These are phyloP conservation scores for Myiopsitta monachus DNA, from an alignment of 2,113 vertebrate genomes.

Conservation along the genomic window DNA sequence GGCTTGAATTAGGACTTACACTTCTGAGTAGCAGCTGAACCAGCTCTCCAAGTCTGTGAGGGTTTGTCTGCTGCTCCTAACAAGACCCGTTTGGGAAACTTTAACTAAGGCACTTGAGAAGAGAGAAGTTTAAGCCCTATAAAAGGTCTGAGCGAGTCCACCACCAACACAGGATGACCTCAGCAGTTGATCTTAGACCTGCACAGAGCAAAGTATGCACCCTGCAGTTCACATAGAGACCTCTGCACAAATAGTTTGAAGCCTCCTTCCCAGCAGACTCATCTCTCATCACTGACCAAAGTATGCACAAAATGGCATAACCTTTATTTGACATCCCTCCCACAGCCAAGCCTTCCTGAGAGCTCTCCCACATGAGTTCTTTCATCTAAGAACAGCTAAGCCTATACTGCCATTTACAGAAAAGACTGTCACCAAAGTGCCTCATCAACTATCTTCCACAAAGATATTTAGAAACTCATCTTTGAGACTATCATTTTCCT, in stretches of 20 bases:
- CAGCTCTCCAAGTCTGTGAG: background rate
- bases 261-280: background rate
- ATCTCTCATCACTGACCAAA: background rate
- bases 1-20: background rate
- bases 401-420: background rate
- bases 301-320: background rate
- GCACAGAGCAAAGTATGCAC: background rate
- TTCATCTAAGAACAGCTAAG: background rate
- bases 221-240: background rate
- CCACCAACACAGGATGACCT: background rate
- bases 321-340: background rate
- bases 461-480: background rate
- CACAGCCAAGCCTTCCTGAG: background rate
- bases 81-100: background rate
- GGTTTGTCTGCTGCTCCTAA: background rate
- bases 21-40: background rate
- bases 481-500: background rate
- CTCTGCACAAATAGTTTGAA: background rate
- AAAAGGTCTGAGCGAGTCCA: background rate
- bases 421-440: background rate
- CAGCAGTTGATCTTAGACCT: background rate
- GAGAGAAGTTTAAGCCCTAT: background rate
- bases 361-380: background rate
- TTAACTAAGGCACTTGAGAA: background rate
- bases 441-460: background rate